Conservation (phyloP, 2,797 vertebrate genomes). For the Phoeniculus purpureus region DNA sequence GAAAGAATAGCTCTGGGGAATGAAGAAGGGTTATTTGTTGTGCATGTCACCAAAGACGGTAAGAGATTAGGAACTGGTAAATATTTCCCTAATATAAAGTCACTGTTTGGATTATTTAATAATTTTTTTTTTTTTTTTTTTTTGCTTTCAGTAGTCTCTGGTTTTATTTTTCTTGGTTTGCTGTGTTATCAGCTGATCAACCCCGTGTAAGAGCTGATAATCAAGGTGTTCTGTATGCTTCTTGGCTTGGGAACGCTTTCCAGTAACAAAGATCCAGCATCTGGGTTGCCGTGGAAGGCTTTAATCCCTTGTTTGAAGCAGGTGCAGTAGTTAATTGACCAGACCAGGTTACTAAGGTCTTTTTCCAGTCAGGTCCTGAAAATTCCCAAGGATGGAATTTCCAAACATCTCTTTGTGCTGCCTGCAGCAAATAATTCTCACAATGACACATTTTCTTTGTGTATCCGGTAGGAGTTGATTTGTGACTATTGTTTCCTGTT, state of each 20-base stretch:
- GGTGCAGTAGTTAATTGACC: background rate
- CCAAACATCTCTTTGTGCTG: background rate
- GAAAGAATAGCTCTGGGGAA: constrained; percentile 97
- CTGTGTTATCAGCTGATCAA: background rate
- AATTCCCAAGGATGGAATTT: background rate
- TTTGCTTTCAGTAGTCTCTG: background rate
- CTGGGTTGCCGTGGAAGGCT: background rate
- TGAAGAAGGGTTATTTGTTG: constrained; percentile 95
- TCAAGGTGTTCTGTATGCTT: background rate
- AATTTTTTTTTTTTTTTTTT: no score
- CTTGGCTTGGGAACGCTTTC: background rate
- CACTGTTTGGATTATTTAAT: no score
- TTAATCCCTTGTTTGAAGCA: background rate
- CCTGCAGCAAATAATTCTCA: background rate
- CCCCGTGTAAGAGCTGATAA: background rate
- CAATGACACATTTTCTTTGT: background rate
- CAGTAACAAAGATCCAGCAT: background rate
- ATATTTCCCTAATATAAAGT: background rate
- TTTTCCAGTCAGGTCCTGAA: background rate
- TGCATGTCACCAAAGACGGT: constrained; percentile 99
- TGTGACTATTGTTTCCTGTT: background rate
- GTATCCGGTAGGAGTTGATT: background rate
- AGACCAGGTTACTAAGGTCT: background rate
- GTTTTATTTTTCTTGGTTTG: background rate
- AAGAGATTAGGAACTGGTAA: constrained; percentile 67